Percentiles rank a stretch among this genome's conserved stretches.
Conservation (phyloP, 2,888 invertebrate genomes). For the Brachylomia viminalis region DNA sequence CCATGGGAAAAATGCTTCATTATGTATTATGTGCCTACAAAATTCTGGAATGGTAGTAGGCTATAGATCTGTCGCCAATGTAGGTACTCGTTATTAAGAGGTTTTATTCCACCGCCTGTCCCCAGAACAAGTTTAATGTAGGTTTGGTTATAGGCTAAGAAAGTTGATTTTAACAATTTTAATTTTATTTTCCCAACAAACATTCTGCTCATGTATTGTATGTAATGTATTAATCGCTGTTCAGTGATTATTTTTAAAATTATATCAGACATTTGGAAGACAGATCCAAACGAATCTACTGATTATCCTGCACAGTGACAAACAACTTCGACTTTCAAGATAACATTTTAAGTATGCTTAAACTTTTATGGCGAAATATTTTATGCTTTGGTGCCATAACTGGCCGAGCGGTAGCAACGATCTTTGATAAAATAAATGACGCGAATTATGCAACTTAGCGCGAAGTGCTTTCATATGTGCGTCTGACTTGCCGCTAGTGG, state of each 20-base stretch:
- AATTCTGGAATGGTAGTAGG: no score
- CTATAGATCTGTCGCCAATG: no score
- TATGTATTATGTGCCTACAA: no score
- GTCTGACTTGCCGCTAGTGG: constrained; percentile 43
- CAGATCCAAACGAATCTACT: constrained; percentile 2
- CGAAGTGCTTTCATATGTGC: constrained; percentile 56
- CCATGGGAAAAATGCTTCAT: no score
- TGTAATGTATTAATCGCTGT: no score
- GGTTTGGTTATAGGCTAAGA: no score
- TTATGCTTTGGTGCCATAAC: constrained; percentile 67
- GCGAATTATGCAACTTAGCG: constrained; percentile 65
- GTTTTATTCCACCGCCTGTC: no score
- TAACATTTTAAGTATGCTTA: constrained; percentile 65
- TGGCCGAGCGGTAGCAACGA: constrained; percentile 56
- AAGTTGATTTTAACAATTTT: no score
- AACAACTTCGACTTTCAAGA: constrained; percentile 51
- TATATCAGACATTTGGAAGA: not conserved
- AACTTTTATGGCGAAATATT: constrained; percentile 66
- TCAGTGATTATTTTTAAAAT: not conserved
- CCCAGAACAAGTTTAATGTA: no score
- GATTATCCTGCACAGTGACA: constrained; percentile 34
- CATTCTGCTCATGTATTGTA: no score
- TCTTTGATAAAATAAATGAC: constrained; percentile 67
- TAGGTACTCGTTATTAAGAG: no score
- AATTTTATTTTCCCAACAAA: no score